Evolutionary conservation across 2,113 vertebrate species (phyloP), one percentile per base, ranked within the genome.

Genomic region (Tetrao urogallus): DNA sequence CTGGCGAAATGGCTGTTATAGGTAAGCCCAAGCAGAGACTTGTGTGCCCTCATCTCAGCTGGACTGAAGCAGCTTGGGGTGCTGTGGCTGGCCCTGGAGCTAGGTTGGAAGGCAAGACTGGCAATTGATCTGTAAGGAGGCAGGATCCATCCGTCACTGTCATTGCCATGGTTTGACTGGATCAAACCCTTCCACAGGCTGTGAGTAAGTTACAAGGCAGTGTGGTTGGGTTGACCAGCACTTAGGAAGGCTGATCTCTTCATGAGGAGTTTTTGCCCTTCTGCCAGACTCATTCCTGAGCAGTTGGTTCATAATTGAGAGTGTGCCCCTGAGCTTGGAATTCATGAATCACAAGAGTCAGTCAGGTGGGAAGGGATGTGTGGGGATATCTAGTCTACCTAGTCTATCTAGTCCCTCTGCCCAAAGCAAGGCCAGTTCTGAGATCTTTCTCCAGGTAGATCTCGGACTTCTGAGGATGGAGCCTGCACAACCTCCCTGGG

Each of bases 361-460:
- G 16, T 80, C 11, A 10, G 24, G 2, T 52, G 24, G 22, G n/a
- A 75, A 54, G 66, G 42, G 22, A 17, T 0, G 0, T 6, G 13
- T 57, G 11, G 10, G 32, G 9, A 14, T 28, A 45, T 82, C 12
- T 0, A 3, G 19, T 71, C 24, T 10, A 20, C 5, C 42, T 38
- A 10, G 38, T 38, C 38, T 38, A 38, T 38, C 38, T 38, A 38
- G 38, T 38, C 38, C 42, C 42, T 43, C 42, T 43, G 42, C 42
- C 42, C 42, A 43, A 43, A 43, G 42, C 42, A 43, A 15, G 42
- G 42, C 15, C 42, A 43, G 42, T 43, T 43, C 15, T 43, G 42
- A 43, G 42, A 43, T 43, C 42, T 58, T 70, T 83, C 32, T 64
- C 13, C 13, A 61, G 60, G 32, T 19, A 25, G 40, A 5, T 69